Evolutionary conservation across 2,888 invertebrate genomes (phyloP).

Genomic region (Cremastinae sp.): DNA sequence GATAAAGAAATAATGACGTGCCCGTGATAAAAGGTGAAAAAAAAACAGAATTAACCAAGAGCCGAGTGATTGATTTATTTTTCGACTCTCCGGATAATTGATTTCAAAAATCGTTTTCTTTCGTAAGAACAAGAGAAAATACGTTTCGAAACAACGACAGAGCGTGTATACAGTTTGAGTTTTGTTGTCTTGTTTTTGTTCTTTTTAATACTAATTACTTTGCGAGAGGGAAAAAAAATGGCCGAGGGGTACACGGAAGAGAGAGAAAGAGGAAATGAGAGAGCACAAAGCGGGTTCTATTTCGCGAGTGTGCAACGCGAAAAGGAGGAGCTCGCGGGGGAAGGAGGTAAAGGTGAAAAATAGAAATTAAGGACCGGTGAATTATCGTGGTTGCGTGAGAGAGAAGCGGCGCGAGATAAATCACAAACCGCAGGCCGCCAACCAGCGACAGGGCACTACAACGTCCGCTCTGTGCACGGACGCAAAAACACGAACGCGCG

Average conservation of each 20-base stretch:
- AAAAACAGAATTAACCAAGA: background rate
- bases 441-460: constrained; percentile 67
- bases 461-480: constrained; percentile 28
- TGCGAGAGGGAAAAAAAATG: background rate
- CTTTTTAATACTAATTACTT: constrained; percentile 11
- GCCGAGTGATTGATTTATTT: background rate
- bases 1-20: constrained; percentile 5
- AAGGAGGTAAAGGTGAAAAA: constrained; percentile 73
- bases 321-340: constrained; percentile 39
- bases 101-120: background rate
- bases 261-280: background rate
- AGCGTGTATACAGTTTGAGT: background rate
- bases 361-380: constrained; percentile 79
- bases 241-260: background rate
- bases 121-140: background rate
- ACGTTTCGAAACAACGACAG: background rate
- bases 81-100: background rate
- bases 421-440: constrained; percentile 77
- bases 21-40: background rate
- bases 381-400: constrained; percentile 79
- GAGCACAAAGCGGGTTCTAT: constrained; percentile 25
- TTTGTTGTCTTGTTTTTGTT: too few species aligned
- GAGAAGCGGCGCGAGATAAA: constrained; percentile 77
- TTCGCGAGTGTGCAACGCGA: constrained; percentile 46
- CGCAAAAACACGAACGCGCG: constrained; percentile 19